Base-by-base conservation (phyloP, 2,113 vertebrate genomes). In the Oenanthe oenanthe region DNA sequence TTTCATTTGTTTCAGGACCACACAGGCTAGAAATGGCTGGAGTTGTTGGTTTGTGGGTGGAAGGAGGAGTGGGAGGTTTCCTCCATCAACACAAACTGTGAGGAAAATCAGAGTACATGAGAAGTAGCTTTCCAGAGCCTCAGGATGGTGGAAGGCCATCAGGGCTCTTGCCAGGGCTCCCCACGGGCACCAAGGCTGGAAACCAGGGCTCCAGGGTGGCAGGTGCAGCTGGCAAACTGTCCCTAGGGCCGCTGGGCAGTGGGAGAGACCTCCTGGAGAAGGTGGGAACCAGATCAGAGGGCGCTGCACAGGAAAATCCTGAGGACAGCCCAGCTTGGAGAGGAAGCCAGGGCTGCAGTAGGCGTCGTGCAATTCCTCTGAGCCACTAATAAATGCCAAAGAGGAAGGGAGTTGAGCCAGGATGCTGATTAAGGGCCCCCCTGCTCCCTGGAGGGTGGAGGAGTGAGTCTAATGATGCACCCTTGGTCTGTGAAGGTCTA, bases 1-100 rank as follows among this genome's bases (percentile, higher is more conserved):
- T 81, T 85, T 65, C 70, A 50, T 89, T 93, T 90, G 81, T 88
- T 94, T 83, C 4, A 4, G 83, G 86, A 95, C 93, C 94, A 95
- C 88, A 93, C 93, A 96, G 63, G 56, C 71, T 91, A 89, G 80
- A 88, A 95, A 66, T 1, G 4, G 36, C 75, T 92, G 12, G 50
- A 56, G 62, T 82, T 89, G 57, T 43, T 72, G 50, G 74, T 72
- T 72, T 93, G 93, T 61, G 81, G 70, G 93, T 85, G 81, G 77
- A 93, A 88, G 54, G 12, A 22, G 29, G 68, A 36, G 70, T 67
- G 66, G 85, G 57, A 81, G 54, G 36, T 91, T 95, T 92, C 58
- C 45, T 89, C 34, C 34, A 4, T 60, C 42, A 15, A 72, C n/a
- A 72, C 17, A 84, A 85, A 79, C 25, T 7, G 8, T 38, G 61